Base-by-base conservation (phyloP, 1,140 invertebrate species). In the Lethocerus indicus region DNA sequence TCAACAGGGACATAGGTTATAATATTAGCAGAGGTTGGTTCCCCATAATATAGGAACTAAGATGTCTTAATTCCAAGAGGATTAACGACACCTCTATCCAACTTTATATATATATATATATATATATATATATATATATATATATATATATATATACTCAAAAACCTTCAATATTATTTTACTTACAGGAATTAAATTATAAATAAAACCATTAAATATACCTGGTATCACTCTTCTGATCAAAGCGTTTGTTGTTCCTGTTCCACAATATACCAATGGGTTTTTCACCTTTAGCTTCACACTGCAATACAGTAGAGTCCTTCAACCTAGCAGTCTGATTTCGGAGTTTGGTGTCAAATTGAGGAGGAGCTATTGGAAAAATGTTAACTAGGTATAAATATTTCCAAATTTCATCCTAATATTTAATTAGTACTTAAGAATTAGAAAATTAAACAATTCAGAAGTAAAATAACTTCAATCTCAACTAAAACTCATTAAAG, bases 201-300 rank as follows among this genome's bases (percentile, higher is more conserved):
- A 24, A 37, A 25, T 13, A 46, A 28, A 43, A 23, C n/a, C 6
- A 47, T 14, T 37, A 39, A 23, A n/a, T 25, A 40, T 54, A 66
- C 66, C 65, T 62, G 48, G 60, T 81, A 60, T 89, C 83, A 47
- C 76, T 83, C 66, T 89, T 87, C 25, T 84, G 80, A 66, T 91
- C 87, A 46, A 91, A 66, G 43, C 87, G 76, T 63, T 90, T 89
- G 65, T 87, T 89, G 64, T 92, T 89, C 76, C 89, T 89, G 66
- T 88, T 91, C 93, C 92, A 96, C 20, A 89, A 74, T 40, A 96
- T 91, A 57, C 87, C 87, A 62, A 97, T 87, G 23, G 92, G 91
- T 71, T 90, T 91, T 67, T 96, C 92, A 46, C 93, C 91, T 60
- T 87, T 85, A n/a, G 89, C 90, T 68, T 92, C 86, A 63, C 92